Percentiles rank a stretch among this genome's conserved stretches.
These are phyloP conservation scores for Chaenodraco wilsoni DNA, from an alignment of 2,797 vertebrate species.

Conservation along the genomic window DNA sequence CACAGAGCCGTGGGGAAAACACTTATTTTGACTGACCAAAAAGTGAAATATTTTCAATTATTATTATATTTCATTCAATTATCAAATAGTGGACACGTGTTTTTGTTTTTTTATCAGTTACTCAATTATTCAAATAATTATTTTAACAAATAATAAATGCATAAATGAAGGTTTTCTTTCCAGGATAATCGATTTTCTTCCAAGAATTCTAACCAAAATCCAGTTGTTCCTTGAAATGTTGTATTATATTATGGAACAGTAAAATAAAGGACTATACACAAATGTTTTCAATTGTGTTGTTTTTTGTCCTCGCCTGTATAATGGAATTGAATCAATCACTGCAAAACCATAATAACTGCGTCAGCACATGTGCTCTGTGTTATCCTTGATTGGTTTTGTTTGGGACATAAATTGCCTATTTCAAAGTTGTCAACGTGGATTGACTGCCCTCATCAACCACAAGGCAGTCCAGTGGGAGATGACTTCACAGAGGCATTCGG, in stretches of 20 bases:
- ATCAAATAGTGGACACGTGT: no score
- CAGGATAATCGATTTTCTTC: background rate
- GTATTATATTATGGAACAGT: background rate
- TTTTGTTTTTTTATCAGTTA: no score
- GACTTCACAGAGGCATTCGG: conserved; percentile 46
- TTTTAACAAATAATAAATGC: background rate
- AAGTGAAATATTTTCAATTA: no score
- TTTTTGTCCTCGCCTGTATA: background rate
- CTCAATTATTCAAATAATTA: no score
- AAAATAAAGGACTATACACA: background rate
- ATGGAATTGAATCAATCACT: background rate
- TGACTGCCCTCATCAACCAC: conserved; percentile 23
- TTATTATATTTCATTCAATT: no score
- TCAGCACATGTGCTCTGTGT: conserved; percentile 30
- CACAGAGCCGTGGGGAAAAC: background rate
- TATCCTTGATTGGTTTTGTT: conserved; percentile 34
- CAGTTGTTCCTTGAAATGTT: background rate
- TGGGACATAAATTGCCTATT: conserved; percentile 43
- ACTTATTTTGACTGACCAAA: background rate
- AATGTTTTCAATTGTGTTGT: background rate
- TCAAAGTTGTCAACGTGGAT: conserved; percentile 40
- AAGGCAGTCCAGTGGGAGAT: conserved; percentile 45
- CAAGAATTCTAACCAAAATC: background rate
- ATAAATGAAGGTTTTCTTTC: background rate
- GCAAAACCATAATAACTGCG: conserved; percentile 22